phyloP scores from a whole-genome alignment of 2,113 vertebrate genomes.

The Nibea coibor region DNA sequence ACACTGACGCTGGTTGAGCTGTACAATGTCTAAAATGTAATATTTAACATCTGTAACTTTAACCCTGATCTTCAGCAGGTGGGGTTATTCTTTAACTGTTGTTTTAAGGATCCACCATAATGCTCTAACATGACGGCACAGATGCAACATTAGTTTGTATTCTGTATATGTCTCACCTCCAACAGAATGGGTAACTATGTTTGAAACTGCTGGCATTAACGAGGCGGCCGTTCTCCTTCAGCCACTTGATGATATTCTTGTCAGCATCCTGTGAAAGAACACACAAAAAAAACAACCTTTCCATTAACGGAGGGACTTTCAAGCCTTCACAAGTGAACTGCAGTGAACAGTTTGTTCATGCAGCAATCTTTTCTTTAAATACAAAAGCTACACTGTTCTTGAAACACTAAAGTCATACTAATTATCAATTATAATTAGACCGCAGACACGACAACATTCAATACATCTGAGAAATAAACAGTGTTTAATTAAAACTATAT shows the following conservation, averaged over 20 bases:
- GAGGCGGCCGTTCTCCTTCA: slow-evolving; percentile 93
- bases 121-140: not conserved
- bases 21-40: not conserved
- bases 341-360: not conserved
- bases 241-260: slow-evolving; percentile 91
- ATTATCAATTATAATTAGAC: not conserved
- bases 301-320: not conserved
- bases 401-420: not conserved
- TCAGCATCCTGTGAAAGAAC: slow-evolving; percentile 90
- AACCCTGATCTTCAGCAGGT: not conserved
- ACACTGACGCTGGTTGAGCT: slow-evolving; percentile 1
- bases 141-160: not conserved
- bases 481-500: not conserved
- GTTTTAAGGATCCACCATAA: not conserved
- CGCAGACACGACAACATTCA: not conserved
- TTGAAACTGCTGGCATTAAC: slow-evolving; percentile 86
- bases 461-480: not conserved
- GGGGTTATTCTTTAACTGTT: not conserved
- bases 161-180: slow-evolving; percentile 87
- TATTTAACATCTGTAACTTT: slow-evolving; percentile 13
- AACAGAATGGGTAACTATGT: slow-evolving; percentile 98
- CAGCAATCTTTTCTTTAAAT: not conserved
- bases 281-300: not conserved
- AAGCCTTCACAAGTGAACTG: not conserved
- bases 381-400: not conserved